Conservation (phyloP, 1,140 invertebrate genomes). For the Delia radicum region DNA sequence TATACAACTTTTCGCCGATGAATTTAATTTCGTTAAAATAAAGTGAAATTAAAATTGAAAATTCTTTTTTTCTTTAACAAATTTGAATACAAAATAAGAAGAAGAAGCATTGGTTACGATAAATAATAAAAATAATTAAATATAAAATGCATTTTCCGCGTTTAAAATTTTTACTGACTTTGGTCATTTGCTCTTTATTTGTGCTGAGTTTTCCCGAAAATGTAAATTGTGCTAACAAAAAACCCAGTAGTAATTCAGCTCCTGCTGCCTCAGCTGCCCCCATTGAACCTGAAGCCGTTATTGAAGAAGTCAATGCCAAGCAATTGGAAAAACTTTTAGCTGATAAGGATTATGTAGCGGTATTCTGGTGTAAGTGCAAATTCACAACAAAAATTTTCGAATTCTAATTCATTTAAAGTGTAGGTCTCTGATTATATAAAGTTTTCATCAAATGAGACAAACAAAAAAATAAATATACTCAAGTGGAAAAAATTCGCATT, state of each 20-base stretch:
- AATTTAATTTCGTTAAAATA: constrained; percentile 15
- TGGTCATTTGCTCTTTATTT: constrained; percentile 52
- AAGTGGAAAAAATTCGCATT: background rate
- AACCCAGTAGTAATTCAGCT: constrained; percentile 33
- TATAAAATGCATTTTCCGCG: constrained; percentile 54
- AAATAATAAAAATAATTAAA: constrained; percentile 22
- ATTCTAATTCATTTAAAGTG: no score
- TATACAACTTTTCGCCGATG: constrained; percentile 9
- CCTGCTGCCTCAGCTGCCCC: constrained; percentile 37
- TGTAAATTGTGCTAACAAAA: constrained; percentile 49
- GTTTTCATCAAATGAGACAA: background rate
- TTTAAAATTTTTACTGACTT: constrained; percentile 47
- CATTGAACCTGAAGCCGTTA: constrained; percentile 67
- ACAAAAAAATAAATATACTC: background rate
- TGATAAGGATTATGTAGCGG: constrained; percentile 90
- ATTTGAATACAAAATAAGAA: background rate
- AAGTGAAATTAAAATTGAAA: constrained; percentile 7
- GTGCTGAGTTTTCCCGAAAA: constrained; percentile 54
- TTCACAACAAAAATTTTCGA: no score
- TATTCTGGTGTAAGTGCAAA: constrained; percentile 93
- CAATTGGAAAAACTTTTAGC: constrained; percentile 84
- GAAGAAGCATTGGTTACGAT: constrained; percentile 18
- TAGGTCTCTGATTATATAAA: background rate
- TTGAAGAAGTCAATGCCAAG: constrained; percentile 89
- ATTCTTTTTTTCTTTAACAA: background rate